Conservation (phyloP, 2,797 vertebrate species). For the Poeciliopsis gracilis region DNA sequence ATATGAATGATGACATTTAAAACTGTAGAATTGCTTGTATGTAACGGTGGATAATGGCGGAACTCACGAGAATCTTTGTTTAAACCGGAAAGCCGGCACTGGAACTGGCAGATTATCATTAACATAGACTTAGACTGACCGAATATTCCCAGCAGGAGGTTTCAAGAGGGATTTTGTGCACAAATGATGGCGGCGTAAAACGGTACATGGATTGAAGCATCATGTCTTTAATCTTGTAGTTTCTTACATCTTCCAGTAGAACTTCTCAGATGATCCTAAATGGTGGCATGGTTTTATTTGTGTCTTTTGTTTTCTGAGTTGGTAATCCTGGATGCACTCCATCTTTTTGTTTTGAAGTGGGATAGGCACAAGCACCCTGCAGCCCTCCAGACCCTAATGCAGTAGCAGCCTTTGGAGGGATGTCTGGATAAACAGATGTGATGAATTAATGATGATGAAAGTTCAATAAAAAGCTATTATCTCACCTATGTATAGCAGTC, state of each 20-base stretch:
- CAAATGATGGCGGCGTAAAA: not conserved
- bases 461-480: conserved; percentile 4
- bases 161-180: not conserved
- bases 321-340: not conserved
- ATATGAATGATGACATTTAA: not conserved
- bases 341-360: not conserved
- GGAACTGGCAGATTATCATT: not conserved
- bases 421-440: conserved; percentile 4
- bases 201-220: not conserved
- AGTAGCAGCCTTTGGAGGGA: not conserved
- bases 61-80: not conserved
- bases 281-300: not conserved
- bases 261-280: not conserved
- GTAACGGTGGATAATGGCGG: not conserved
- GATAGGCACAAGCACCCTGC: not conserved
- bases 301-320: not conserved
- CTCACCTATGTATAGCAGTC: not conserved
- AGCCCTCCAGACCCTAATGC: not conserved
- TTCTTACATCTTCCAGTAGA: not conserved
- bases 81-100: not conserved
- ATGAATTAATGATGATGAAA: conserved; percentile 20
- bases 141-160: not conserved
- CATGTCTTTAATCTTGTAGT: not conserved
- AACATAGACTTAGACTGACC: too few species aligned
- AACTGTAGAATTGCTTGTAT: not conserved